Evolutionary conservation across 2,113 vertebrate species (phyloP).

Genomic region (Isichthys henryi): DNA sequence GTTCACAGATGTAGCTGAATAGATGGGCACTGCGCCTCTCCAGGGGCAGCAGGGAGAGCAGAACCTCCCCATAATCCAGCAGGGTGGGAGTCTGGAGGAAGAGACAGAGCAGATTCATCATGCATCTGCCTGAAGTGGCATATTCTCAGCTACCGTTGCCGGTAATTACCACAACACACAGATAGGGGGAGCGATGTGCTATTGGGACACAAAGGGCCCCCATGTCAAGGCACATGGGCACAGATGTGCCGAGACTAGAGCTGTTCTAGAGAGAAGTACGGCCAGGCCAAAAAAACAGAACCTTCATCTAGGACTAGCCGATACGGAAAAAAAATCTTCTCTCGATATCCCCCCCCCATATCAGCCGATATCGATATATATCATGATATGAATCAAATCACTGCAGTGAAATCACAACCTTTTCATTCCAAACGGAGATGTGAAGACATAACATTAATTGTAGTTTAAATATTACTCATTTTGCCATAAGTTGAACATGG

Average conservation of each 20-base stretch:
- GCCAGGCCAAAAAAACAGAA: not conserved
- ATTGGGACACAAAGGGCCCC: not conserved
- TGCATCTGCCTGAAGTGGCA: not conserved
- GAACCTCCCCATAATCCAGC: conserved; percentile 85
- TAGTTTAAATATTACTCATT: no score
- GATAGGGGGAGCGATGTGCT: not conserved
- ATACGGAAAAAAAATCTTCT: no score
- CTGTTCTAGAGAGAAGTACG: not conserved
- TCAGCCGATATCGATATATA: no score
- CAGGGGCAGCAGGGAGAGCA: conserved; percentile 64
- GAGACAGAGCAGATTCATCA: not conserved
- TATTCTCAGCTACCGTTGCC: not conserved
- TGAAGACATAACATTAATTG: no score
- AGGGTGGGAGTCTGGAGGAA: conserved; percentile 73
- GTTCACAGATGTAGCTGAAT: conserved; percentile 87
- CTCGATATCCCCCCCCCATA: no score
- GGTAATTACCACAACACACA: not conserved
- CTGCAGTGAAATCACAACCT: no score
- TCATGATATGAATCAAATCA: no score
- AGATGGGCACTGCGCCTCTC: conserved; percentile 72
- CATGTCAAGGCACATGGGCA: not conserved
- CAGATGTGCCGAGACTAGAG: not conserved
- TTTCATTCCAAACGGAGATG: no score
- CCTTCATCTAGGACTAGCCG: not conserved
- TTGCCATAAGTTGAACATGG: no score